Percentiles rank a stretch among this genome's conserved stretches.
These are phyloP conservation scores for Clarias macrocephalus DNA, from an alignment of 2,113 vertebrate genomes.

Conservation along the genomic window DNA sequence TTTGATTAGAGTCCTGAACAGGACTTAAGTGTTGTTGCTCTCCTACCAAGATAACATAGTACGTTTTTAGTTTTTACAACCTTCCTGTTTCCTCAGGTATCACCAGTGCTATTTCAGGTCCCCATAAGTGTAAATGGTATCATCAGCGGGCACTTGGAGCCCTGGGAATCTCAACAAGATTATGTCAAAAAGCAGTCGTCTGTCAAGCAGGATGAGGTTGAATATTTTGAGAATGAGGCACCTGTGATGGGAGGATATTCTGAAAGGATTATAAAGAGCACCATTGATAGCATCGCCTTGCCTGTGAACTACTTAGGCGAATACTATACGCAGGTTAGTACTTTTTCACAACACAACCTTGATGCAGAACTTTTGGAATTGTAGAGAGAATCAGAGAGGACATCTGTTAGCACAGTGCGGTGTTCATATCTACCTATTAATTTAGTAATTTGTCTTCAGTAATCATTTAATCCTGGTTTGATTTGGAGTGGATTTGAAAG, in stretches of 20 bases:
- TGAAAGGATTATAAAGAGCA: background rate
- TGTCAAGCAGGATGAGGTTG: conserved; percentile 6
- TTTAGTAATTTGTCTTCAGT: background rate
- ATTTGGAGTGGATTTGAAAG: background rate
- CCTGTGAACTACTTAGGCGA: conserved; percentile 60
- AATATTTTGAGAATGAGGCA: background rate
- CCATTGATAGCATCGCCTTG: conserved; percentile 63
- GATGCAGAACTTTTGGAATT: background rate
- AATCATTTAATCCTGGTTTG: background rate
- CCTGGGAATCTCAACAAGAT: background rate
- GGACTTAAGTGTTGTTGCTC: background rate
- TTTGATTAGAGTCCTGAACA: too few relatives aligned
- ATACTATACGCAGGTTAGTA: conserved; percentile 70
- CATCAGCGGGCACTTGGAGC: too few relatives aligned
- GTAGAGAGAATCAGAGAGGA: background rate
- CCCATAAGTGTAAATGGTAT: background rate
- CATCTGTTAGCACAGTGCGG: background rate
- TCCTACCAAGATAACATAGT: background rate
- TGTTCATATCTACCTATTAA: background rate
- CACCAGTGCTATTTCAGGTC: background rate
- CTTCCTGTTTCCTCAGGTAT: background rate
- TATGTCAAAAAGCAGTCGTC: conserved; percentile 18
- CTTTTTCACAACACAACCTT: background rate
- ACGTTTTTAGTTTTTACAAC: too few relatives aligned
- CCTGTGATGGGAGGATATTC: conserved; percentile 17